Base-by-base conservation (phyloP, 2,797 vertebrate genomes). In the Alfaro cultratus region DNA sequence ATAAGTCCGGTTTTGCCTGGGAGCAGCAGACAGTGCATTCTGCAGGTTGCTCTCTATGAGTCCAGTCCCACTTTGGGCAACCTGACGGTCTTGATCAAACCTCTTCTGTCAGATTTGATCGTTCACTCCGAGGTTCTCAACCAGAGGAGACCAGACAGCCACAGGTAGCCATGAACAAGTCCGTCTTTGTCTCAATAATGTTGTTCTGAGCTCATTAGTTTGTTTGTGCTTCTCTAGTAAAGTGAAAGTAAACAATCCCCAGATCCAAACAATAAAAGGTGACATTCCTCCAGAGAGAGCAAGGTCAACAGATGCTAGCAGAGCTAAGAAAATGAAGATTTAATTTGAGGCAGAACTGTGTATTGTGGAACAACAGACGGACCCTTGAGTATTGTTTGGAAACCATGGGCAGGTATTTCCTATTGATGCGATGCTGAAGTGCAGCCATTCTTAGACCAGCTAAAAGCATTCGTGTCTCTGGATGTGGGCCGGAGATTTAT, bases 1-100 rank as follows among this genome's bases (percentile, higher is more conserved):
- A 96, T 93, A 79, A 98, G 97, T 85, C 97, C 97, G 0, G 84
- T 96, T 73, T 83, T 97, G 79, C 90, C 89, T 60, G 87, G 85
- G 84, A 97, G 96, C 67, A 83, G 89, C 53, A 92, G 88, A 31
- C 91, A 89, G 74, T 98, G 97, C 91, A 77, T 83, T 39, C 86
- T 98, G 85, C 94, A 94, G 64, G 68, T 98, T 79, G 95, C 96
- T 36, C 74, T 96, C 78, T 95, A 94, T 82, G 94, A 96, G 73
- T 89, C 94, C 3, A 87, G 93, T 45, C 90, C 93, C 21, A 49
- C 73, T 23, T 86, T 47, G 62, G 96, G 95, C 86, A 96, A 96
- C 83, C 85, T 98, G 80, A 95, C 93, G 0, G 87, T 93, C 81
- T 93, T 94, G 83, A 91, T 97, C 80, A 95, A 87, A 81, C 88